phyloP scores from a whole-genome alignment of 2,888 invertebrate species.

The Patella ulyssiponensis region DNA sequence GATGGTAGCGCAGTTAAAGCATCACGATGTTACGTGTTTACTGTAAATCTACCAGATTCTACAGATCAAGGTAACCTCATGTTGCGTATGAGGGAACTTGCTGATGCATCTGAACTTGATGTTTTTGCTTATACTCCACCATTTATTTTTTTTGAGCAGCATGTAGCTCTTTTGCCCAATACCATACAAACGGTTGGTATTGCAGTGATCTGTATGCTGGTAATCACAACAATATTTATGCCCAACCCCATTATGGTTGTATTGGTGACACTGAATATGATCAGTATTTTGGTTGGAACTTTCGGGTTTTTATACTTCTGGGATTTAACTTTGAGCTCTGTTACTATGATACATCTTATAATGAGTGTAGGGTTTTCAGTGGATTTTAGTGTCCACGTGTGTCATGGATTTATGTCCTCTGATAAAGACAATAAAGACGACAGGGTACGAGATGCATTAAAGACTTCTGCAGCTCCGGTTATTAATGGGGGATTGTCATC shows the following conservation, averaged over 20 bases:
- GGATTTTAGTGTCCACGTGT: constrained; percentile 53
- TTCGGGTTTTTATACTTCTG: constrained; percentile 56
- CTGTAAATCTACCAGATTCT: constrained; percentile 89
- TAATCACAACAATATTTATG: constrained; percentile 58
- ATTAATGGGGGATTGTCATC: constrained; percentile 46
- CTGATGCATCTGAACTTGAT: constrained; percentile 39
- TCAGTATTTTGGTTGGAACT: constrained; percentile 55
- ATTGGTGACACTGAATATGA: constrained; percentile 49
- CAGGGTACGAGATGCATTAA: constrained; percentile 36
- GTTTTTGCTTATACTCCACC: constrained; percentile 46
- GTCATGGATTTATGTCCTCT: constrained; percentile 49
- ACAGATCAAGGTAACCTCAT: constrained; percentile 51
- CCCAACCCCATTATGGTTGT: constrained; percentile 55
- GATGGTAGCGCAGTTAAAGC: constrained; percentile 78
- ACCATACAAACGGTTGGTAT: constrained; percentile 55
- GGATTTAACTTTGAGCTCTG: constrained; percentile 51
- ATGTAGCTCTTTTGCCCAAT: constrained; percentile 53
- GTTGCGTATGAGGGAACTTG: constrained; percentile 46
- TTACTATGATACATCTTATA: constrained; percentile 59
- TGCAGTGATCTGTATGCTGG: constrained; percentile 52
- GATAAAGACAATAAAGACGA: constrained; percentile 30
- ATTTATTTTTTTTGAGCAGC: constrained; percentile 60
- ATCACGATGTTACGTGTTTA: constrained; percentile 89
- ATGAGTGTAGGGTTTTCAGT: constrained; percentile 61
- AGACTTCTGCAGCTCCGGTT: constrained; percentile 44